Evolutionary conservation across 2,113 vertebrate species (phyloP).

Genomic region (Ageneiosus marmoratus): DNA sequence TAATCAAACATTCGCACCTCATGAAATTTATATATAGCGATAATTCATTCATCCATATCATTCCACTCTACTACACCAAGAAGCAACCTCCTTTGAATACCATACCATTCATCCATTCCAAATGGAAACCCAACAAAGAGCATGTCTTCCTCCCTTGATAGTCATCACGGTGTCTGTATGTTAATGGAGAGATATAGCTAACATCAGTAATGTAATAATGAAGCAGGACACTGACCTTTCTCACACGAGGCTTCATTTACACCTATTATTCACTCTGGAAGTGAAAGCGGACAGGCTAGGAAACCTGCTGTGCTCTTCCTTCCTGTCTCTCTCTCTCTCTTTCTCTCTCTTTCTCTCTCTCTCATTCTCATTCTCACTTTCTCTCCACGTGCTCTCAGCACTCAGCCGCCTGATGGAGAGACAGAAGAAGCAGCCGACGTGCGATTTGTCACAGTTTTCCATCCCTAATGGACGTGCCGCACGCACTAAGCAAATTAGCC

Average conservation of each 20-base stretch:
- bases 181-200: constrained; percentile 29
- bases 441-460: constrained; percentile 75
- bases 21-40: neutral
- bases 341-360: neutral
- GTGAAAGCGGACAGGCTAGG: constrained; percentile 7
- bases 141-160: constrained; percentile 19
- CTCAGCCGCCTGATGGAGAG: constrained; percentile 35
- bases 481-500: constrained; percentile 79
- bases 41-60: neutral
- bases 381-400: neutral
- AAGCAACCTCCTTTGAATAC: neutral
- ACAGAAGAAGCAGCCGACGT: constrained; percentile 31
- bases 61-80: neutral
- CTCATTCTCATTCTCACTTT: neutral
- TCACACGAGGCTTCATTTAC: constrained; percentile 37
- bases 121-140: constrained; percentile 21
- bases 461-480: constrained; percentile 74
- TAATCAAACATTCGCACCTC: too few relatives aligned
- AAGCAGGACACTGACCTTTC: constrained; percentile 18
- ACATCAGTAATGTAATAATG: constrained; percentile 28
- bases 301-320: constrained; percentile 14
- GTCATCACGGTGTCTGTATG: constrained; percentile 28
- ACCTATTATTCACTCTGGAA: constrained; percentile 37
- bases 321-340: constrained; percentile 4
- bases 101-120: neutral